Percentiles rank a stretch among this genome's conserved stretches.
Conservation (phyloP, 2,888 invertebrate genomes). For the Caenorhabditis sinica region DNA sequence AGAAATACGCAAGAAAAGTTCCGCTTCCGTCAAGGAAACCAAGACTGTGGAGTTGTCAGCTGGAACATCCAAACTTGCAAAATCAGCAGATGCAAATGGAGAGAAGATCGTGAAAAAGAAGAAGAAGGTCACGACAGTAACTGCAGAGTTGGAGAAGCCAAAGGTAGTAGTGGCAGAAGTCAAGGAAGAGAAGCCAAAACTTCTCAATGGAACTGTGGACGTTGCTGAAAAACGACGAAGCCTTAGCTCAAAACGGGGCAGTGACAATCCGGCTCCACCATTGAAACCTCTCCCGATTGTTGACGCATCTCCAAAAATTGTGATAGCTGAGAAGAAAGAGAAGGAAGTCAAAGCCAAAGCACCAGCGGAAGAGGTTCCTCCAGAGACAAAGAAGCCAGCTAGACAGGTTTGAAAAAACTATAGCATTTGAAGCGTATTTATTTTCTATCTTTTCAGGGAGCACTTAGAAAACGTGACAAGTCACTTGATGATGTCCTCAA, state of each 20-base stretch:
- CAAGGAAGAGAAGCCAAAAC: constrained; percentile 7
- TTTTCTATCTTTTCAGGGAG: constrained; percentile 57
- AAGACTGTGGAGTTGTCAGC: constrained; percentile 34
- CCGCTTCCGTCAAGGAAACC: constrained; percentile 31
- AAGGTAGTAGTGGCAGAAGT: constrained; percentile 5
- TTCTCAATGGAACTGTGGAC: background rate
- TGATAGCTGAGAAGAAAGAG: constrained; percentile 31
- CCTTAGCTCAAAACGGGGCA: constrained; percentile 38
- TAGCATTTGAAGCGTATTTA: background rate
- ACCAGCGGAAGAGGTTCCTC: constrained; percentile 52
- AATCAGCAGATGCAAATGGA: background rate
- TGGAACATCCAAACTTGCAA: constrained; percentile 13
- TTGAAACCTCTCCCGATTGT: constrained; percentile 1
- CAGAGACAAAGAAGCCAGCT: constrained; percentile 57
- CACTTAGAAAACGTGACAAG: constrained; percentile 64
- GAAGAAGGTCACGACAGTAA: constrained; percentile 49
- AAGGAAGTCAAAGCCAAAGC: constrained; percentile 10
- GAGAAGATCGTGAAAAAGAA: constrained; percentile 52
- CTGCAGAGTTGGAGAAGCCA: constrained; percentile 47
- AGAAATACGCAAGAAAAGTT: constrained; percentile 38
- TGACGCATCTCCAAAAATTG: constrained; percentile 19
- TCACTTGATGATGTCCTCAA: constrained; percentile 61
- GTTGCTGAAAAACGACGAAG: constrained; percentile 38
- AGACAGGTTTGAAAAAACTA: constrained; percentile 51
- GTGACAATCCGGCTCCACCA: constrained; percentile 5